Conservation (phyloP, 2,888 invertebrate genomes). For the Chrysolina oricalcia region DNA sequence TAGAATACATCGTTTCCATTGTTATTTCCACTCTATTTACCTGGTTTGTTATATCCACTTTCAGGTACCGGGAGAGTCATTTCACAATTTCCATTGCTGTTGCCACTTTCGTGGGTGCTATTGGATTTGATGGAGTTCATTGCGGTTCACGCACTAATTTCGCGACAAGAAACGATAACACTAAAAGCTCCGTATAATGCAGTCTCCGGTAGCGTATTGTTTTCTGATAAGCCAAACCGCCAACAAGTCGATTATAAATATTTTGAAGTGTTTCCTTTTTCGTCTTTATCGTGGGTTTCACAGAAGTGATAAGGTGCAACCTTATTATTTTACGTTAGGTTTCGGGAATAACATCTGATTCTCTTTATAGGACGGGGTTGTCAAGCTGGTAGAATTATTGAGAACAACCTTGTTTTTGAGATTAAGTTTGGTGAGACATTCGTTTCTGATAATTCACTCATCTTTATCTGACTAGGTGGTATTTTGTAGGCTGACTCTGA, state of each 20-base stretch:
- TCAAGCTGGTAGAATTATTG: neutral
- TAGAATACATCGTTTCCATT: neutral
- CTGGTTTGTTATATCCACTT: neutral
- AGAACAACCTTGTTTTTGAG: neutral
- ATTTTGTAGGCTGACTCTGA: too few species aligned
- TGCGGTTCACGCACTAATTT: constrained; percentile 7
- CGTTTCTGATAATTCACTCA: neutral
- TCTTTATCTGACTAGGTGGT: neutral
- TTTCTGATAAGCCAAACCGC: constrained; percentile 23
- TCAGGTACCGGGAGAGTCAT: neutral
- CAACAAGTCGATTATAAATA: constrained; percentile 27
- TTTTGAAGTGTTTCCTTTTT: constrained; percentile 29
- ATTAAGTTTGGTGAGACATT: neutral
- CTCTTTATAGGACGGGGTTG: neutral
- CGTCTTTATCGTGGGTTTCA: constrained; percentile 17
- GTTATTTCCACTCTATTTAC: neutral
- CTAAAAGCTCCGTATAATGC: constrained; percentile 1
- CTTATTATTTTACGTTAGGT: constrained; percentile 11
- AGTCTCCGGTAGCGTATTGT: constrained; percentile 20
- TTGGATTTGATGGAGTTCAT: neutral
- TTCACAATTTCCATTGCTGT: neutral
- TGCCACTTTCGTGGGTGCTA: neutral
- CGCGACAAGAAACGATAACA: constrained; percentile 6
- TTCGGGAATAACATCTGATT: neutral
- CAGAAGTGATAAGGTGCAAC: constrained; percentile 27